phyloP scores from a whole-genome alignment of 1,140 invertebrate species.

The Lordiphosa mommai region DNA sequence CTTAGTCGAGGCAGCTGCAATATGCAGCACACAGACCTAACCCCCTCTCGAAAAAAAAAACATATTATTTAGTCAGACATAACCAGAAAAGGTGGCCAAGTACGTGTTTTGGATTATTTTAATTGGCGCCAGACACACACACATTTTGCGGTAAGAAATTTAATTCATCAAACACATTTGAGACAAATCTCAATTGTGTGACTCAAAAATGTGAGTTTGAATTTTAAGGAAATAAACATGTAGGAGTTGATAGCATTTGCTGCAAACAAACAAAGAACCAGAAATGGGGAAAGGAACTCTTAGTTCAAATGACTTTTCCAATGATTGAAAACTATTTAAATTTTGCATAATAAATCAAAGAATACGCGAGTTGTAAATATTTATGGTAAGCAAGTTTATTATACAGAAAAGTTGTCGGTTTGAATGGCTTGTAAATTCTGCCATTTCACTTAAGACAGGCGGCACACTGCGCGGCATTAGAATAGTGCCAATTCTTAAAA shows the following conservation, averaged over 20 bases:
- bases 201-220: no score
- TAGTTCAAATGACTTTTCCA: not conserved
- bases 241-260: no score
- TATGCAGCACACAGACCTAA: no score
- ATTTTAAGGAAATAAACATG: no score
- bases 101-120: constrained; percentile 73
- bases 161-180: constrained; percentile 17
- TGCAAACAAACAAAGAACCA: no score
- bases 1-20: not conserved
- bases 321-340: not conserved
- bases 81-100: constrained; percentile 19
- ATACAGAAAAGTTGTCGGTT: no score
- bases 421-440: not conserved
- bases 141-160: constrained; percentile 35
- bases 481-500: no score
- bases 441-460: no score
- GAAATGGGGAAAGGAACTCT: no score
- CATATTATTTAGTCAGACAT: not conserved
- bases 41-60: constrained; percentile 8
- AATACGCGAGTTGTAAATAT: no score
- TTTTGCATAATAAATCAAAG: no score
- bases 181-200: constrained; percentile 8
- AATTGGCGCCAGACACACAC: constrained; percentile 24
- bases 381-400: no score
- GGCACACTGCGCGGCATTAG: not conserved